phyloP scores from a whole-genome alignment of 2,797 vertebrate genomes.

The Sebastes flavidus region DNA sequence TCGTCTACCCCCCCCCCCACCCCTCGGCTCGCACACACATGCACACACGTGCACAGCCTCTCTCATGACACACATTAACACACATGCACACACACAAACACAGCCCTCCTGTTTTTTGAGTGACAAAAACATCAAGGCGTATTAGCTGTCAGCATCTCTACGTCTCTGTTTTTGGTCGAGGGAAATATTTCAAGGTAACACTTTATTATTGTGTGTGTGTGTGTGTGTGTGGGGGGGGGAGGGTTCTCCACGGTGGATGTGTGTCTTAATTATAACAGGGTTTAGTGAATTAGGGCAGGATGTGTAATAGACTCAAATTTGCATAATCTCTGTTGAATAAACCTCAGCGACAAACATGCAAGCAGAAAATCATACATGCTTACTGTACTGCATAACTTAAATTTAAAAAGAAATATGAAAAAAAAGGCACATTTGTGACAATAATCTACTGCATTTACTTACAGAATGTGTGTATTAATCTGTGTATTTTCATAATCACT shows the following conservation, averaged over 20 bases:
- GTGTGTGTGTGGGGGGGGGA: constrained; percentile 10
- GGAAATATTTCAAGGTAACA: constrained; percentile 61
- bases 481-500: constrained; percentile 48
- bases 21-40: constrained; percentile 31
- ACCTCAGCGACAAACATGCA: constrained; percentile 58
- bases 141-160: constrained; percentile 68
- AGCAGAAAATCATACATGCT: constrained; percentile 51
- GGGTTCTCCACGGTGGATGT: constrained; percentile 49
- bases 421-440: constrained; percentile 24
- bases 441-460: constrained; percentile 37
- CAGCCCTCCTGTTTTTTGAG: constrained; percentile 51
- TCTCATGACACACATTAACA: constrained; percentile 29
- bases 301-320: constrained; percentile 73
- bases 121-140: constrained; percentile 70
- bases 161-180: constrained; percentile 57
- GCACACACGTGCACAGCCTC: constrained; percentile 44
- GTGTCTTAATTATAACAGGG: constrained; percentile 74
- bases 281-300: constrained; percentile 79
- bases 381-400: constrained; percentile 25
- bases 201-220: constrained; percentile 14
- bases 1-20: constrained; percentile 60
- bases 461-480: constrained; percentile 37
- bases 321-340: constrained; percentile 78
- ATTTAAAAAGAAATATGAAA: not conserved
- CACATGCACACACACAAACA: constrained; percentile 1